A percentile compares a stretch with the other conserved stretches of the same genome.
phyloP scores from a whole-genome alignment of 2,888 invertebrate genomes.

The Leptarthrus brevirostris region DNA sequence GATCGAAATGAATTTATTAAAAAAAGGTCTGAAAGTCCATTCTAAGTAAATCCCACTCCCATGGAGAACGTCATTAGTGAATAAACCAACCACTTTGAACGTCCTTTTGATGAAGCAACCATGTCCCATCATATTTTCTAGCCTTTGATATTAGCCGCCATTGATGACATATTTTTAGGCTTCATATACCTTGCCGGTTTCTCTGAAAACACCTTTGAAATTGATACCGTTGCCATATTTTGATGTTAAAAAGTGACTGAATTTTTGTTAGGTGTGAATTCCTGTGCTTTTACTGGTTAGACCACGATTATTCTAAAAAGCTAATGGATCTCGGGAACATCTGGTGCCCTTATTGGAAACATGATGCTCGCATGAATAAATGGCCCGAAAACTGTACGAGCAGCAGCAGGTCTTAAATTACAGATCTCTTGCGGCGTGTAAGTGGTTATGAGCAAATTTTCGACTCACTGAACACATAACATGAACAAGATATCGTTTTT shows the following conservation, averaged over 20 bases:
- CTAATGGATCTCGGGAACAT: conserved; percentile 13
- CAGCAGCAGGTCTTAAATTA: conserved; percentile 15
- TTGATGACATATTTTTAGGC: too few species aligned
- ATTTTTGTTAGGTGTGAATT: neutral
- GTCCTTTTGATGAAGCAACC: too few species aligned
- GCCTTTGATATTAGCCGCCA: too few species aligned
- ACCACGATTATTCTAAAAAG: neutral
- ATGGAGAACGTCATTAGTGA: too few species aligned
- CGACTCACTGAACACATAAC: conserved; percentile 25
- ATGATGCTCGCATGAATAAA: conserved; percentile 2
- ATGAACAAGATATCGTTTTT: conserved; percentile 12
- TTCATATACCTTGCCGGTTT: too few species aligned
- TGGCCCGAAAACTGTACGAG: conserved; percentile 10
- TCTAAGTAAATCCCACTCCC: too few species aligned
- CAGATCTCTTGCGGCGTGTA: conserved; percentile 24
- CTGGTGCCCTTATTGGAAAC: neutral
- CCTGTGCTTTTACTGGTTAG: neutral
- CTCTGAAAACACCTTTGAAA: conserved; percentile 5
- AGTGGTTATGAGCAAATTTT: conserved; percentile 16
- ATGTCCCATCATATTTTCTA: too few species aligned
- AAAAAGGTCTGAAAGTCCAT: too few species aligned
- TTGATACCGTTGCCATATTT: neutral
- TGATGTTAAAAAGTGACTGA: neutral
- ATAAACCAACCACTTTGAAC: too few species aligned
- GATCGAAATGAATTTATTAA: too few species aligned